Evolutionary conservation across 2,888 invertebrate species (phyloP), one percentile per base, ranked within the genome.

Genomic region (Amblyteles armatorius): DNA sequence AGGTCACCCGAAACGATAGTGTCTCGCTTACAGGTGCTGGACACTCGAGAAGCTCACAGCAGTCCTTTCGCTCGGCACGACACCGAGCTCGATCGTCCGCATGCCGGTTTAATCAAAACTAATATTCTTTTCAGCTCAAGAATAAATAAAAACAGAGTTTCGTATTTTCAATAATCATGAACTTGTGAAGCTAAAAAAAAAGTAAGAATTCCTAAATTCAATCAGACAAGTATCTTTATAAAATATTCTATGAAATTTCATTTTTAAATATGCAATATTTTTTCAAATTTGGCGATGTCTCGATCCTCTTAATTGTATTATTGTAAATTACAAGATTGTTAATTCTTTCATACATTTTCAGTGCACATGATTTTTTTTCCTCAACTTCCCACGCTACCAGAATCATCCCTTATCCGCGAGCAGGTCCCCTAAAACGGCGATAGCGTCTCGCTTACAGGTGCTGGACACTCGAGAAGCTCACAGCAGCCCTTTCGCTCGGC

Each of bases 71-170:
- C 73, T 74, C 48, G 16, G 50, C 50, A 48, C 33, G 63, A 33
- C 36, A 48, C 50, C 16, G 16, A 13, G 33, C 40, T 26, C 44
- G 44, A 48, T 55, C 48, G n/a, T 40, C 55, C 50, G 73, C 73
- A 83, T 67, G 72, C 81, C 80, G 69, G 68, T 74, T 79, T 74
- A 84, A 86, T 86, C 83, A 77, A 33, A 82, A 79, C 89, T 90
- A 89, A 89, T 89, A 89, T 88, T 90, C 89, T 93, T 93, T 93
- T 93, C 92, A 90, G 91, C 89, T 88, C 22, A 22, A 60, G 22
- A 26, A 22, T 11, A 26, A 11, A n/a, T n/a, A 22, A n/a, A 57
- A 57, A 40, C 9, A 26, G 11, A 19, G 11, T 22, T 9, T n/a
- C 22, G 22, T 55, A 0, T 55, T 40, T 36, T 40, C 2, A 11